Evolutionary conservation across 1,140 invertebrate genomes (phyloP).

Genomic region (Drosophila sp.): DNA sequence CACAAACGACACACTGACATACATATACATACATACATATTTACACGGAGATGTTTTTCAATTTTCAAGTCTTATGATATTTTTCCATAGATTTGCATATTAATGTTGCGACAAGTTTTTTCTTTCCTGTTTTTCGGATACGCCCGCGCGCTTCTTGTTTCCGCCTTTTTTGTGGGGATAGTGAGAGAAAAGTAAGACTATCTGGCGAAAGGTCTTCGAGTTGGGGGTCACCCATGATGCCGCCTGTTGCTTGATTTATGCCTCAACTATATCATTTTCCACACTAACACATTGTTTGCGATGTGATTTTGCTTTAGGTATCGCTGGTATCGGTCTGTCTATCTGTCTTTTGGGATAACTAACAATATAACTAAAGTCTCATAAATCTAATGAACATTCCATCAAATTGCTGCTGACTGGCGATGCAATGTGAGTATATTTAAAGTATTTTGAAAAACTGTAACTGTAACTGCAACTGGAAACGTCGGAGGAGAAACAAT

Average conservation of each 20-base stretch:
- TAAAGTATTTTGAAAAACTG: constrained; percentile 61
- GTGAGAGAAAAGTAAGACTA: constrained; percentile 67
- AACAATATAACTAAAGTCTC: constrained; percentile 22
- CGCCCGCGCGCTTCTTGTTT: constrained; percentile 71
- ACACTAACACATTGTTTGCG: constrained; percentile 48
- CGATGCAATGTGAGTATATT: constrained; percentile 64
- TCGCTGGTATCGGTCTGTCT: constrained; percentile 47
- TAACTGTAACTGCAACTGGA: constrained; percentile 45
- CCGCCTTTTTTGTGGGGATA: constrained; percentile 35
- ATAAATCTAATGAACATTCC: constrained; percentile 51
- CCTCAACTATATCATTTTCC: constrained; percentile 25
- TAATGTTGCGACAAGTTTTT: constrained; percentile 67
- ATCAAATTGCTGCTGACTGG: constrained; percentile 53
- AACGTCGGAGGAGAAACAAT: constrained; percentile 28
- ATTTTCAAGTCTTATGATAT: constrained; percentile 58
- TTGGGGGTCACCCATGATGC: constrained; percentile 35
- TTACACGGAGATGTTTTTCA: constrained; percentile 39
- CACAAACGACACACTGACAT: constrained; percentile 63
- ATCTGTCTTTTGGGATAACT: neutral
- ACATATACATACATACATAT: constrained; percentile 28
- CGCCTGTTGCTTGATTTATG: constrained; percentile 60
- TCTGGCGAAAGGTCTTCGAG: constrained; percentile 40
- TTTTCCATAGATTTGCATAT: constrained; percentile 69
- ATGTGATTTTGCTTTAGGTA: constrained; percentile 67
- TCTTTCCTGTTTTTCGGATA: constrained; percentile 18